Evolutionary conservation across 92 coral and sea anemone species (phyloP).

Genomic region (Nematostella vectensis): DNA sequence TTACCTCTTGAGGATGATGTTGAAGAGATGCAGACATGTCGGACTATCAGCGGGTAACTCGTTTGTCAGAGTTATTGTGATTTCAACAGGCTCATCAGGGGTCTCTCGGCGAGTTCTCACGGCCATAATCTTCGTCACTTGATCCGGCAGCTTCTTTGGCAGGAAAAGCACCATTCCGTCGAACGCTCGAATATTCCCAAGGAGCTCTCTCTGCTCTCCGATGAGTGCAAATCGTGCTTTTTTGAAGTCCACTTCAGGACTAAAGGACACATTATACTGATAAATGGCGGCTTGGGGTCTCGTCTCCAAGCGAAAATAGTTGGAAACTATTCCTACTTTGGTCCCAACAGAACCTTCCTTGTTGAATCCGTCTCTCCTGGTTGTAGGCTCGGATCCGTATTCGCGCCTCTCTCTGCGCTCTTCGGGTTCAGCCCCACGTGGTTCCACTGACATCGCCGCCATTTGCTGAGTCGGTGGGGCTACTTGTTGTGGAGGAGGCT

Average conservation of each 20-base stretch:
- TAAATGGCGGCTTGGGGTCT: slow-evolving; percentile 49
- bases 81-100: slow-evolving; percentile 50
- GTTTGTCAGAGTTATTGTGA: slow-evolving; percentile 76
- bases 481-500: slow-evolving; percentile 26
- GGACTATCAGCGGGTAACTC: slow-evolving; percentile 70
- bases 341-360: slow-evolving; percentile 63
- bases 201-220: slow-evolving; percentile 46
- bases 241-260: slow-evolving; percentile 79
- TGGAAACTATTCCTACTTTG: slow-evolving; percentile 35
- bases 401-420: slow-evolving; percentile 11
- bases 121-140: slow-evolving; percentile 33
- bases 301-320: slow-evolving; percentile 56
- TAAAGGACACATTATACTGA: slow-evolving; percentile 80
- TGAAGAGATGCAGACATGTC: slow-evolving; percentile 64
- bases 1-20: slow-evolving; percentile 77
- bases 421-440: slow-evolving; percentile 17
- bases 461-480: slow-evolving; percentile 75
- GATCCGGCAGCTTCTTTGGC: slow-evolving; percentile 67
- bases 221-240: slow-evolving; percentile 62
- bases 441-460: slow-evolving; percentile 57
- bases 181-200: slow-evolving; percentile 75
- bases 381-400: slow-evolving; percentile 28
- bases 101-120: slow-evolving; percentile 38
- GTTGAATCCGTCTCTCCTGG: slow-evolving; percentile 49
- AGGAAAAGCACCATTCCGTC: slow-evolving; percentile 91